Percentiles rank a stretch among this genome's conserved stretches.
phyloP scores from a whole-genome alignment of 2,888 invertebrate genomes.

The Nipponacmea schrenckii region DNA sequence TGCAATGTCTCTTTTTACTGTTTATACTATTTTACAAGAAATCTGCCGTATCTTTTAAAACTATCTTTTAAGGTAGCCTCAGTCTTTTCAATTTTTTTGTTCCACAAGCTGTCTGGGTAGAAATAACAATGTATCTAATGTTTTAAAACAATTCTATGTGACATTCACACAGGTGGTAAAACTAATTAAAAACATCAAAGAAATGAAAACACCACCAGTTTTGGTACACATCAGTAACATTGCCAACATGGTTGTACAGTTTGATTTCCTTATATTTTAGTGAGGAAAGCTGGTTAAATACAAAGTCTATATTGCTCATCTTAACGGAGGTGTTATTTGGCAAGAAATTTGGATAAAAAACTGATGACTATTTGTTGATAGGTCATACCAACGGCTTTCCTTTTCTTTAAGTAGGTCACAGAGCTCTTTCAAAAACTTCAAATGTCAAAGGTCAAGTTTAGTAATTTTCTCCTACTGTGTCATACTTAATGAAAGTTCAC shows the following conservation, averaged over 20 bases:
- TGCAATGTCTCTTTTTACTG: no score
- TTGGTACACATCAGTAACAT: no score
- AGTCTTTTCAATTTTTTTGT: no score
- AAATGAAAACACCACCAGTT: no score
- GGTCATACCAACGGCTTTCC: not conserved
- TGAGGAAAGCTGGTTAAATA: not conserved
- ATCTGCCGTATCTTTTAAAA: no score
- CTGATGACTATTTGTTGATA: not conserved
- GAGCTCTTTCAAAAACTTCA: not conserved
- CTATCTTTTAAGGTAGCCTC: no score
- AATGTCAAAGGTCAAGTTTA: not conserved
- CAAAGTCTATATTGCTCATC: not conserved
- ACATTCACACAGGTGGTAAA: no score
- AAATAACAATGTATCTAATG: no score
- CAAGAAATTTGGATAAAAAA: not conserved
- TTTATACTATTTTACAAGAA: no score
- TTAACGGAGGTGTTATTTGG: not conserved
- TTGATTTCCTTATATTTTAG: not conserved
- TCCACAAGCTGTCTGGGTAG: no score
- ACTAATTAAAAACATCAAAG: no score
- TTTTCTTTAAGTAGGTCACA: constrained; percentile 2
- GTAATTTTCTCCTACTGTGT: not conserved
- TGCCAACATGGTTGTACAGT: not conserved
- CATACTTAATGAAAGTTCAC: constrained; percentile 4
- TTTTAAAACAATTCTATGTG: no score